phyloP scores from a whole-genome alignment of 1,140 invertebrate species.

The Rhopalosiphum padi region DNA sequence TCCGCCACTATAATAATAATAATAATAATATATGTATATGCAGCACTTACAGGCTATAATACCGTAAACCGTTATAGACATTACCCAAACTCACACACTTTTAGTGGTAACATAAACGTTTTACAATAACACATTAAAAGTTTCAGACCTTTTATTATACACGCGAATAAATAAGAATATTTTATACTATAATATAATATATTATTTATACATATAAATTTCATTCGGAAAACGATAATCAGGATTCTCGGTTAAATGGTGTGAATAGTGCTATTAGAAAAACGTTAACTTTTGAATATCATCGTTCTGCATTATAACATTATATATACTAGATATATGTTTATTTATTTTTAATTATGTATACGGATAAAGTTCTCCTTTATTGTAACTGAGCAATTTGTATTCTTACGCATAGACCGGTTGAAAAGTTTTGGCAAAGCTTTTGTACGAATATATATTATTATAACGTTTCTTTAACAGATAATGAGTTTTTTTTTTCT shows the following conservation, averaged over 20 bases:
- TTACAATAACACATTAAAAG: conserved; percentile 40
- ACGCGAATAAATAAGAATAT: not conserved
- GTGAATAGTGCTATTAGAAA: conserved; percentile 32
- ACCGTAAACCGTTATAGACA: not conserved
- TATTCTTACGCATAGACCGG: conserved; percentile 9
- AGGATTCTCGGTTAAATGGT: conserved; percentile 35
- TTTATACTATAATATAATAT: too few relatives aligned
- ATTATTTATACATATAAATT: not conserved
- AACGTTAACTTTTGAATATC: conserved; percentile 8
- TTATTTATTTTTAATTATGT: conserved; percentile 15
- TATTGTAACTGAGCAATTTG: not conserved
- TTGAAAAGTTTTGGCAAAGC: conserved; percentile 22
- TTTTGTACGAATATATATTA: not conserved
- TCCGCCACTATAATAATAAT: conserved; percentile 4
- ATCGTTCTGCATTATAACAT: not conserved
- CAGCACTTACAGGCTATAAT: too few relatives aligned
- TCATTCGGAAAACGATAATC: conserved; percentile 13
- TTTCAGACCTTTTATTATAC: conserved; percentile 17
- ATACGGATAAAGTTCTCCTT: conserved; percentile 24
- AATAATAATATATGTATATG: not conserved
- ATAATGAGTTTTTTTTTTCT: not conserved
- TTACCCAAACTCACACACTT: not conserved
- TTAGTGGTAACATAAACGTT: not conserved
- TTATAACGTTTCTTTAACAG: not conserved
- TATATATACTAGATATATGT: not conserved